Base-by-base conservation (phyloP, 2,113 vertebrate genomes). In the Pomatostomus ruficeps region DNA sequence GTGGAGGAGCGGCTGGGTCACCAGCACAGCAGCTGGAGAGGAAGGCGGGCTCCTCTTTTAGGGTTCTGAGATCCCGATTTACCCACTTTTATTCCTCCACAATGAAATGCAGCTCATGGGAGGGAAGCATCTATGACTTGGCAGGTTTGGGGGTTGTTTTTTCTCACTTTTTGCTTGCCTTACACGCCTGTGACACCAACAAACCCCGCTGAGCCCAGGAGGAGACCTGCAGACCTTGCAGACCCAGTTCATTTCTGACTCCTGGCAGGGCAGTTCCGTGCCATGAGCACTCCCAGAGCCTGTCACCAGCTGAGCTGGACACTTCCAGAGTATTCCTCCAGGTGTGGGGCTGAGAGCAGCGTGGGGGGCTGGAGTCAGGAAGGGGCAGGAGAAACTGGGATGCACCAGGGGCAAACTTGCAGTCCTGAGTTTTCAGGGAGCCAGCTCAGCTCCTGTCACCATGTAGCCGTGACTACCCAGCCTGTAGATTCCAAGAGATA, bases 231-330 rank as follows among this genome's bases (percentile, higher is more conserved):
- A 81, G 48, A 14, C 26, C 28, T n/a, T n/a, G 62, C 18, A 55
- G 31, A 62, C 36, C 49, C n/a, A 61, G 33, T 2, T 88, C 45
- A 35, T 80, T 22, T 15, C 65, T 83, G 67, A 8, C 24, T 40
- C 68, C 79, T 46, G 54, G 2, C 55, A 81, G 18, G 38, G 36
- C 2, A 2, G 28, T 38, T 61, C 54, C 14, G 5, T 8, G 16
- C 15, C 7, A 2, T 6, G 45, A 24, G 38, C 55, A 54, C 42
- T 16, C 48, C 51, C 62, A 35, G 54, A 51, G 11, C 7, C 31
- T 24, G 1, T 14, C 20, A 6, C 0, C 38, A 3, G 13, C 1
- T 51, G 67, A 79, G 26, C 55, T 90, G 3, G 1, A 6, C 26
- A 22, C 8, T 88, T n/a, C 85, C 85, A 15, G 49, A 85, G 24